A percentile compares a stretch with the other conserved stretches of the same genome.
phyloP scores from a whole-genome alignment of 1,140 invertebrate genomes.

The Episyrphus balteatus region DNA sequence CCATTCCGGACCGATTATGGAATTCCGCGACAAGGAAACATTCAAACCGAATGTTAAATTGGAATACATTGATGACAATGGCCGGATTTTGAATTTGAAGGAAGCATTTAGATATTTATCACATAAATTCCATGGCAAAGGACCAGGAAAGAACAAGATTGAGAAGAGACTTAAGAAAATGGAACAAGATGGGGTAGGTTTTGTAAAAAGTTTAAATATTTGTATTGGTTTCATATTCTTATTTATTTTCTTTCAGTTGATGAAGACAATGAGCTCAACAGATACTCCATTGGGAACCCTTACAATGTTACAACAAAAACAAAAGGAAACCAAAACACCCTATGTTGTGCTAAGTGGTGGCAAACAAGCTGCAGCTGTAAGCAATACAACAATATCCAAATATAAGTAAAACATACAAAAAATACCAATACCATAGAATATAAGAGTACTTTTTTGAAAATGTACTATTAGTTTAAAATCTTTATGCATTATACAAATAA shows the following conservation, averaged over 20 bases:
- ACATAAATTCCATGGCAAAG: constrained; percentile 99
- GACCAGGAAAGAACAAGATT: constrained; percentile 95
- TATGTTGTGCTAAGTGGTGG: constrained; percentile 90
- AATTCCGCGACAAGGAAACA: constrained; percentile 88
- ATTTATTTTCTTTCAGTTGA: constrained; percentile 58
- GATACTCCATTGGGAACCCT: constrained; percentile 94
- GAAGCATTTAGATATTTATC: constrained; percentile 94
- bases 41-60: constrained; percentile 95
- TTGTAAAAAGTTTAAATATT: background rate
- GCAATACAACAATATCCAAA: constrained; percentile 29
- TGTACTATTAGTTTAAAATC: background rate
- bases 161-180: constrained; percentile 95
- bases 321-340: constrained; percentile 90
- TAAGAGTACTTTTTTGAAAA: background rate
- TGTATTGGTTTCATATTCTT: constrained; percentile 46
- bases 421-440: background rate
- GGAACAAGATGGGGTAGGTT: constrained; percentile 79
- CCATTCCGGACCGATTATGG: constrained; percentile 73
- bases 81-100: constrained; percentile 76
- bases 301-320: constrained; percentile 88
- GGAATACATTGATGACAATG: constrained; percentile 96
- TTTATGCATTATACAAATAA: background rate
- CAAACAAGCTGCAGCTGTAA: constrained; percentile 40
- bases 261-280: constrained; percentile 98
- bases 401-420: constrained; percentile 25